Base-by-base conservation (phyloP, 2,113 vertebrate species). In the Pelusios castaneus region DNA sequence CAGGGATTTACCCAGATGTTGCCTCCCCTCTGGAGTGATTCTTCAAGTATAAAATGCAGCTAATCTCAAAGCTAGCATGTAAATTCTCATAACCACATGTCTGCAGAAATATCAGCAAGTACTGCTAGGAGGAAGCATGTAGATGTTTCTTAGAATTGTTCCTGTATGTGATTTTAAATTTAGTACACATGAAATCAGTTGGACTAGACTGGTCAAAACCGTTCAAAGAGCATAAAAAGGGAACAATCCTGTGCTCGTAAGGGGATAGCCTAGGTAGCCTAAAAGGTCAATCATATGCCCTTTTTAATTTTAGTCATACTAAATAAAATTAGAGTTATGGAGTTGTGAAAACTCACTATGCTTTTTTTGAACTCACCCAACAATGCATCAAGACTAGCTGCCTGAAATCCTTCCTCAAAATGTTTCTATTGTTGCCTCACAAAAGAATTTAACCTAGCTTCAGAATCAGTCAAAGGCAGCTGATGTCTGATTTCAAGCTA, bases 401-500 rank as follows among this genome's bases (percentile, higher is more conserved):
- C 76, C 91, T 92, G 29, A 77, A 12, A 0, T 3, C n/a, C 6
- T 56, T 55, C 47, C 92, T 49, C 19, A 1, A 80, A 41, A 31
- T 29, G 3, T 43, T 31, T 25, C 43, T 78, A 10, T 70, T 80
- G 5, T 56, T 82, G 6, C 7, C 90, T 84, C 2, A 22, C 6
- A 1, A 5, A 41, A 85, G 92, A 79, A 2, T 17, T 55, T 82
- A 96, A 82, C 8, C 16, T 67, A 38, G n/a, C 43, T 73, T 89
- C 82, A 89, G 63, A 34, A 25, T 63, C 0, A 77, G 43, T n/a
- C 54, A 31, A 60, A 76, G 0, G 14, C 27, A 91, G 84, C 84
- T 91, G 87, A 84, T 43, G 83, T 49, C 4, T 73, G 52, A 91
- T 82, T 19, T 73, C 76, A n/a, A 89, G 82, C 47, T 95, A 90